Percentiles rank a stretch among this genome's conserved stretches.
Evolutionary conservation across 1,140 invertebrate species (phyloP).

Genomic region (Cydia fagiglandana): DNA sequence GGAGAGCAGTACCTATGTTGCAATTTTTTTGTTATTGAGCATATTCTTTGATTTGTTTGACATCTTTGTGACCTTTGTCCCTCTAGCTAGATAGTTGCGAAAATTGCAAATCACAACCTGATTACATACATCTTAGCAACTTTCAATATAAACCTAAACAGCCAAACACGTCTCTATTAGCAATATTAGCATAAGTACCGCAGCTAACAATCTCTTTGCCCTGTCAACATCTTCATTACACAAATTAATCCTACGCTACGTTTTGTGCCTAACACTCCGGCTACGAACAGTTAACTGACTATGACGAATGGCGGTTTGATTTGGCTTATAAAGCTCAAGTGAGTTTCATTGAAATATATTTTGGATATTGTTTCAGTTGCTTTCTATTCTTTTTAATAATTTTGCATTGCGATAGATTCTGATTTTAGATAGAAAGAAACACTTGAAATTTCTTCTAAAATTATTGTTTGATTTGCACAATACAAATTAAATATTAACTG

Average conservation of each 20-base stretch:
- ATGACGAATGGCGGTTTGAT: constrained; percentile 28
- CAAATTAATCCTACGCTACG: constrained; percentile 7
- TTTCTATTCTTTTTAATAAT: no score
- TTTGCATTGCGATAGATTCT: no score
- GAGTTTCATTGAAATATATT: constrained; percentile 4
- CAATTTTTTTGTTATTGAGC: no score
- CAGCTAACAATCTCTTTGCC: constrained; percentile 21
- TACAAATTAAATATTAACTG: no score
- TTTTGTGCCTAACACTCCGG: not conserved
- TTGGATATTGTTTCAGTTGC: not conserved
- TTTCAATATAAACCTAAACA: not conserved
- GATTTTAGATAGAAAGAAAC: no score
- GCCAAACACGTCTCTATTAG: not conserved
- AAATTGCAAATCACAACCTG: not conserved
- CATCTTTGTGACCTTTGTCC: no score
- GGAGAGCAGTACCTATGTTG: no score
- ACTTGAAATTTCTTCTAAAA: no score
- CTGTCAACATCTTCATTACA: constrained; percentile 26
- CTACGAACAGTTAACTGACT: not conserved
- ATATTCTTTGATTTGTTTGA: no score
- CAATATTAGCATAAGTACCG: no score
- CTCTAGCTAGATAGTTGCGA: not conserved
- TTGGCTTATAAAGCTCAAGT: constrained; percentile 15
- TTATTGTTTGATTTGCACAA: no score
- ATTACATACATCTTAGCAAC: not conserved